Conservation (phyloP, 1,140 invertebrate species). For the Drosophila persimilis region DNA sequence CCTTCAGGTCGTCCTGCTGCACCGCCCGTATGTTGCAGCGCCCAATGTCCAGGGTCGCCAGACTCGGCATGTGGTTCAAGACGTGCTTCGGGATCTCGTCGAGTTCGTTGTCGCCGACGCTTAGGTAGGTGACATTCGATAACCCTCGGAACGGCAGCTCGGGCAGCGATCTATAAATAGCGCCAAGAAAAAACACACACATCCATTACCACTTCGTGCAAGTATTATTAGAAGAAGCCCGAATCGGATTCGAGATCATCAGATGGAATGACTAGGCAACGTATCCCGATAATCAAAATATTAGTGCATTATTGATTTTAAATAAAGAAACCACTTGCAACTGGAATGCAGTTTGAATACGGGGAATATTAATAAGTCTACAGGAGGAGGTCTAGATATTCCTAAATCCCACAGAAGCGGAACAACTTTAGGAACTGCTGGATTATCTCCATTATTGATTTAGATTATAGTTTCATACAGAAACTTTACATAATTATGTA, state of each 20-base stretch:
- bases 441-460: too few species aligned
- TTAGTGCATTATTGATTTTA: too few species aligned
- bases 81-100: constrained; percentile 88
- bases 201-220: constrained; percentile 40
- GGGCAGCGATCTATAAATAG: constrained; percentile 85
- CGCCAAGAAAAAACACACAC: constrained; percentile 26
- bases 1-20: constrained; percentile 86
- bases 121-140: constrained; percentile 88
- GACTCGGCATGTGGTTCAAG: constrained; percentile 87
- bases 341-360: too few species aligned
- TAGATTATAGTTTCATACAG: too few species aligned
- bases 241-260: constrained; percentile 4
- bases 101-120: constrained; percentile 89
- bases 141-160: constrained; percentile 88
- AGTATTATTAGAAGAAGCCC: constrained; percentile 30
- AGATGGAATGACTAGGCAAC: too few species aligned
- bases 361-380: too few species aligned
- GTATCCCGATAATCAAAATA: too few species aligned
- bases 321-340: too few species aligned
- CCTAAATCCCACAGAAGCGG: too few species aligned
- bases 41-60: constrained; percentile 89
- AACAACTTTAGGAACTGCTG: too few species aligned
- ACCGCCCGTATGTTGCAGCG: constrained; percentile 87
- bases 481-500: too few species aligned
- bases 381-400: too few species aligned